These are phyloP conservation scores for Brachyptera putata DNA, from an alignment of 2,888 invertebrate species.

Conservation along the genomic window DNA sequence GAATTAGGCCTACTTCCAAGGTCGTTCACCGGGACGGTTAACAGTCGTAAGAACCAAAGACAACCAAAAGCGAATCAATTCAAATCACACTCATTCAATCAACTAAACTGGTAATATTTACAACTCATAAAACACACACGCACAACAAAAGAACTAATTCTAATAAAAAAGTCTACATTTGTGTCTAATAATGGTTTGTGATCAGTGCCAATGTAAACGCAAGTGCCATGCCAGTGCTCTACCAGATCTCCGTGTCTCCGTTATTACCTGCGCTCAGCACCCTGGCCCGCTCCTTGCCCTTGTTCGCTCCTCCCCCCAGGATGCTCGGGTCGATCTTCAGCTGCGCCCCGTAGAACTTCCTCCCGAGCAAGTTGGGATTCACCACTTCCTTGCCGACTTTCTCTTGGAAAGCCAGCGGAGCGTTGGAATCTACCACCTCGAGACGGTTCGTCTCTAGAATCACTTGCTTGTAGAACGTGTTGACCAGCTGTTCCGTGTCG, in stretches of 20 bases:
- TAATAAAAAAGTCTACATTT: no score
- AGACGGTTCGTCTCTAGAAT: neutral
- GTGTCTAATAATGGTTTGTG: no score
- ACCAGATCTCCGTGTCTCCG: constrained; percentile 70
- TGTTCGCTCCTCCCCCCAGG: constrained; percentile 51
- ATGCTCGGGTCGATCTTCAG: constrained; percentile 38
- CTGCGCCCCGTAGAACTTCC: constrained; percentile 44
- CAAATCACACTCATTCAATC: no score
- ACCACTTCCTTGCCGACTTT: constrained; percentile 30
- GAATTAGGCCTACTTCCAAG: constrained; percentile 1
- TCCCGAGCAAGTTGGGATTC: constrained; percentile 41
- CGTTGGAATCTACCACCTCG: neutral
- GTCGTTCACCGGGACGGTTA: neutral
- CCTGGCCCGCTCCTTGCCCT: constrained; percentile 59
- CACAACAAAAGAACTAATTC: no score
- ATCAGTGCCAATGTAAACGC: no score
- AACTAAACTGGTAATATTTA: no score
- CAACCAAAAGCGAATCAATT: no score
- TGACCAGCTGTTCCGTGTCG: neutral
- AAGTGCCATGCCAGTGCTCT: no score
- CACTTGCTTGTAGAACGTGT: constrained; percentile 10
- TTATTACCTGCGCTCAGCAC: constrained; percentile 60
- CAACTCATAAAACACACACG: neutral
- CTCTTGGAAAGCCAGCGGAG: neutral
- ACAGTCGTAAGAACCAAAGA: no score